These are phyloP conservation scores for Glaucopsyche alexis DNA, from an alignment of 2,888 invertebrate genomes.

Conservation along the genomic window DNA sequence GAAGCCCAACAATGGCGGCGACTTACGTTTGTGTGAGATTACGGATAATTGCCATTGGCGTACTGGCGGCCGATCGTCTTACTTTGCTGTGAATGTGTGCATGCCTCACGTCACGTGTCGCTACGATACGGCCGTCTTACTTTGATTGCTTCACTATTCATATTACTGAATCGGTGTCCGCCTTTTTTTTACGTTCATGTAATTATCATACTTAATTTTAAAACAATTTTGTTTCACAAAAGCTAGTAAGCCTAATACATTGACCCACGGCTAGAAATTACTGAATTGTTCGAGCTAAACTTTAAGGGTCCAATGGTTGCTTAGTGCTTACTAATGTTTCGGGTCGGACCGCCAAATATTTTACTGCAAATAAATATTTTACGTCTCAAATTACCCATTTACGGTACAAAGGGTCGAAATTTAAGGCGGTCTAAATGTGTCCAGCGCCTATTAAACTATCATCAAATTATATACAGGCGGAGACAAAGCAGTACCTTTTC, in stretches of 20 bases:
- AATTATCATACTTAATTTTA: no score
- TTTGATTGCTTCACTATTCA: no score
- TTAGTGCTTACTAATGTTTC: neutral
- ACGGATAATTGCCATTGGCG: no score
- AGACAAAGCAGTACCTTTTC: constrained; percentile 9
- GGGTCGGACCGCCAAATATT: constrained; percentile 6
- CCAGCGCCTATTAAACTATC: constrained; percentile 22
- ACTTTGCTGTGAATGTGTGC: no score
- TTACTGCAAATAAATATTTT: constrained; percentile 19
- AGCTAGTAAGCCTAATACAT: neutral
- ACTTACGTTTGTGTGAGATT: no score
- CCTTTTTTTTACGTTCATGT: no score
- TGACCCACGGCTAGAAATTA: neutral
- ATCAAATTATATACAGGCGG: constrained; percentile 8
- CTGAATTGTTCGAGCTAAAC: neutral
- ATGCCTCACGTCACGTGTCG: no score
- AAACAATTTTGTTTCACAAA: neutral
- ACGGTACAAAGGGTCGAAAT: constrained; percentile 13
- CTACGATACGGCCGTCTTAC: no score
- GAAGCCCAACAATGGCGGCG: no score
- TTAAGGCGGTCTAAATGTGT: neutral
- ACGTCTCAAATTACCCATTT: constrained; percentile 20
- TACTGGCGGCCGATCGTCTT: no score
- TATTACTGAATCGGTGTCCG: no score
- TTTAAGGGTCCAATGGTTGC: neutral